Conservation (phyloP, 2,797 vertebrate genomes). For the Lerista edwardsae region DNA sequence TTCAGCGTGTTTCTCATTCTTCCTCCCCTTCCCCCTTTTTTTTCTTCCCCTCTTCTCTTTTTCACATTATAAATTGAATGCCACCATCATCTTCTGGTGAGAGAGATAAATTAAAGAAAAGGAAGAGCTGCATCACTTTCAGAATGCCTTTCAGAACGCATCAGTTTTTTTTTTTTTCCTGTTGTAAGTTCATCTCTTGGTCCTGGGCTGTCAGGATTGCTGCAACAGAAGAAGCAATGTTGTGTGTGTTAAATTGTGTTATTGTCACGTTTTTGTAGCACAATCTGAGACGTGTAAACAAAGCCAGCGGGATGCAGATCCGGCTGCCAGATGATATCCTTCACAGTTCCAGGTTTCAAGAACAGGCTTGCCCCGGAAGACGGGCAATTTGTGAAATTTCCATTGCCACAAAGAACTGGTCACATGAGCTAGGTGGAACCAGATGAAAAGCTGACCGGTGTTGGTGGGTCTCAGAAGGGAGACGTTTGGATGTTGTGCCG, state of each 20-base stretch:
- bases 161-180: conserved; percentile 44
- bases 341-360: conserved; percentile 71
- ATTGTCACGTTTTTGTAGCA: conserved; percentile 66
- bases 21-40: not conserved
- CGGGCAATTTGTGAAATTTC: conserved; percentile 43
- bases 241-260: conserved; percentile 75
- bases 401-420: conserved; percentile 29
- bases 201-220: conserved; percentile 44
- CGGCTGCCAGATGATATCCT: conserved; percentile 67
- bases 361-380: conserved; percentile 75
- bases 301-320: conserved; percentile 77
- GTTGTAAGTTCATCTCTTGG: conserved; percentile 32
- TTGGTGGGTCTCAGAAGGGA: not conserved
- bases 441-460: conserved; percentile 12
- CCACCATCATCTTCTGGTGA: not conserved
- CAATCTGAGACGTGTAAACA: conserved; percentile 80
- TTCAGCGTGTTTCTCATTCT: not conserved
- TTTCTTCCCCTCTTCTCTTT: not conserved
- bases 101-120: not conserved
- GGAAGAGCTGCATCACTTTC: not conserved
- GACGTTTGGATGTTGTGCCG: not conserved
- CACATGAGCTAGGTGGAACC: conserved; percentile 38
- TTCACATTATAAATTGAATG: conserved; percentile 18
- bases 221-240: conserved; percentile 66
- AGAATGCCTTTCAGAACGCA: conserved; percentile 52